A percentile compares a stretch with the other conserved stretches of the same genome.
Conservation (phyloP, 2,888 invertebrate genomes). For the Acronicta leporina region DNA sequence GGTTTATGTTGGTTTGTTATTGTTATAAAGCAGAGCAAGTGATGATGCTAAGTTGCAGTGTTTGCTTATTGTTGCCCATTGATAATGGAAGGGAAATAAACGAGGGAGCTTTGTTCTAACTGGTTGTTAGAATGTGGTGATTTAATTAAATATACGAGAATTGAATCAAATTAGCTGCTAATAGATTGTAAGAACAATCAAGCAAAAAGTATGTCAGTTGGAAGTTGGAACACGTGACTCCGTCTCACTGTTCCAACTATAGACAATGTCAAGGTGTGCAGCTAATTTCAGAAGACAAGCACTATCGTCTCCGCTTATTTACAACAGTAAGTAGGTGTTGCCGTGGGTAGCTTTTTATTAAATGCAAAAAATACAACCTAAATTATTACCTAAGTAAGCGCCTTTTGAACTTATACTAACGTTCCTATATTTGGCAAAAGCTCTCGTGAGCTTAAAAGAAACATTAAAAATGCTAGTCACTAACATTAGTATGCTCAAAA, state of each 20-base stretch:
- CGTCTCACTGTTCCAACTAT: conserved; percentile 12
- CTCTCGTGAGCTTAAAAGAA: no score
- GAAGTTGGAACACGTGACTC: conserved; percentile 8
- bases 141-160: conserved; percentile 36
- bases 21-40: conserved; percentile 53
- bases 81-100: conserved; percentile 57
- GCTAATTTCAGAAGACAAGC: background rate
- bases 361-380: no score
- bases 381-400: no score
- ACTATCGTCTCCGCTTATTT: background rate
- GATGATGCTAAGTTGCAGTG: conserved; percentile 59
- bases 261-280: background rate
- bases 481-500: no score
- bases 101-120: conserved; percentile 45
- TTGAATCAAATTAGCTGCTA: conserved; percentile 26
- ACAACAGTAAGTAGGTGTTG: conserved; percentile 2
- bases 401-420: no score
- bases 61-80: conserved; percentile 54
- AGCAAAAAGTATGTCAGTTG: conserved; percentile 20
- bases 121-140: conserved; percentile 29
- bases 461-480: no score
- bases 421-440: no score
- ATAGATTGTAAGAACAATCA: conserved; percentile 15
- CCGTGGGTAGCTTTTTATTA: background rate
- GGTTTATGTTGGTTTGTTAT: conserved; percentile 50